Base-by-base conservation (phyloP, 2,888 invertebrate genomes). In the Masnerella sp. region DNA sequence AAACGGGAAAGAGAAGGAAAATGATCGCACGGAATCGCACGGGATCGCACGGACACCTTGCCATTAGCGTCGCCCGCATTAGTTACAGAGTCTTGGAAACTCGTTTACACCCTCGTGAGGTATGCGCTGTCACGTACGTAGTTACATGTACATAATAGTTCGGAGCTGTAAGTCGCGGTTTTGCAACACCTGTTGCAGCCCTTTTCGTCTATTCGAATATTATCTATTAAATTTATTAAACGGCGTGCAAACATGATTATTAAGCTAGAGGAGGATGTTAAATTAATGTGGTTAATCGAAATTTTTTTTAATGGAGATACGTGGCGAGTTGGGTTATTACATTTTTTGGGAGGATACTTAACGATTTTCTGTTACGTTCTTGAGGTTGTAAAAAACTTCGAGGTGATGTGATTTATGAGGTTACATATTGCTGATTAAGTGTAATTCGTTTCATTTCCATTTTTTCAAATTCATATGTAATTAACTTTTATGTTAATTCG, bases 31-130 rank as follows among this genome's bases (percentile, higher is more conserved):
- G n/a, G n/a, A n/a, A 69, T 67, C 71, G 65, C 56, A 65, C 59
- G 49, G 59, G 75, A 77, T 62, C 62, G 61, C 74, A 38, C 79
- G 70, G 82, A 83, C 83, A 83, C 79, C 83, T 83, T 80, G 75
- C 76, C 82, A 83, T 83, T 83, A 83, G 75, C 77, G 78, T 82
- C 82, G 73, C 72, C 62, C 76, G 77, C 77, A 74, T 76, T 76
- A 73, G 76, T 70, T 76, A 76, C 75, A 76, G 67, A 73, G 70
- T 40, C 70, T 62, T 47, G 72, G 61, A 75, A 76, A 76, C 73
- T 73, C 76, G 76, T 76, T 76, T 76, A 74, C 71, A 76, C 76
- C 73, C 76, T 73, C 76, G 61, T 73, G 67, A 70, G 62, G 52
- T 74, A 74, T 74, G 64, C 28, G 51, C 74, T 74, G 74, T 69